Percentiles rank a stretch among this genome's conserved stretches.
These are phyloP conservation scores for Micrasema minimum DNA, from an alignment of 1,140 invertebrate species.

Conservation along the genomic window DNA sequence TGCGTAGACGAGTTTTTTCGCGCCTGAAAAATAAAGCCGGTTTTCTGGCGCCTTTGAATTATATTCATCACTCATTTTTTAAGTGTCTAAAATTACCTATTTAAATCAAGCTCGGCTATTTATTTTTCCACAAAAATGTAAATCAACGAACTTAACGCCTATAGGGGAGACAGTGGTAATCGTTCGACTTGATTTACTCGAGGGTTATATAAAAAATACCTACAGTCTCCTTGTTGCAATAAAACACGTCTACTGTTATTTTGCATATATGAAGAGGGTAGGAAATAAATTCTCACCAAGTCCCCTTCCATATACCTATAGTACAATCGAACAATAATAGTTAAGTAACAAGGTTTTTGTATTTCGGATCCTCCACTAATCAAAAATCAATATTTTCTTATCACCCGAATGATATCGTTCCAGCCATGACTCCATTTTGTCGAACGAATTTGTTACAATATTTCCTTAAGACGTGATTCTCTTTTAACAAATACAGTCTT, in stretches of 20 bases:
- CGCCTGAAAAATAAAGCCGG: background rate
- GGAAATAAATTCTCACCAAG: slow-evolving; percentile 7
- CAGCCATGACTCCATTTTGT: too few relatives aligned
- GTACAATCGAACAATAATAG: too few relatives aligned
- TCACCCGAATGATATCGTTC: background rate
- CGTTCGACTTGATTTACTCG: slow-evolving; percentile 19
- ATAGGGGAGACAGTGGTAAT: slow-evolving; percentile 5
- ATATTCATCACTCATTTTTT: slow-evolving; percentile 14
- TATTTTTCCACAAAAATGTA: slow-evolving; percentile 18
- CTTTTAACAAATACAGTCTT: background rate
- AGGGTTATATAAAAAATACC: background rate
- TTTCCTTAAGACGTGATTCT: background rate
- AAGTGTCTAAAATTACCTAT: slow-evolving; percentile 15
- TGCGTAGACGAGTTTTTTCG: slow-evolving; percentile 15
- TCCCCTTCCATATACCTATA: too few relatives aligned
- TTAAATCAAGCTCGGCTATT: background rate
- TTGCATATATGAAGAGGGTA: slow-evolving; percentile 2
- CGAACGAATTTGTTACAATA: too few relatives aligned
- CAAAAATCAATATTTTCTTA: background rate
- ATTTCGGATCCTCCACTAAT: background rate
- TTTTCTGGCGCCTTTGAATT: slow-evolving; percentile 17
- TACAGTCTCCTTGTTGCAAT: slow-evolving; percentile 21
- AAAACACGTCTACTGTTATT: slow-evolving; percentile 27
- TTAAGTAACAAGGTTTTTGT: too few relatives aligned
- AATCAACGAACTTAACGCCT: slow-evolving; percentile 15